These are phyloP conservation scores for Zygaena filipendulae DNA, from an alignment of 2,888 invertebrate genomes.

Conservation along the genomic window DNA sequence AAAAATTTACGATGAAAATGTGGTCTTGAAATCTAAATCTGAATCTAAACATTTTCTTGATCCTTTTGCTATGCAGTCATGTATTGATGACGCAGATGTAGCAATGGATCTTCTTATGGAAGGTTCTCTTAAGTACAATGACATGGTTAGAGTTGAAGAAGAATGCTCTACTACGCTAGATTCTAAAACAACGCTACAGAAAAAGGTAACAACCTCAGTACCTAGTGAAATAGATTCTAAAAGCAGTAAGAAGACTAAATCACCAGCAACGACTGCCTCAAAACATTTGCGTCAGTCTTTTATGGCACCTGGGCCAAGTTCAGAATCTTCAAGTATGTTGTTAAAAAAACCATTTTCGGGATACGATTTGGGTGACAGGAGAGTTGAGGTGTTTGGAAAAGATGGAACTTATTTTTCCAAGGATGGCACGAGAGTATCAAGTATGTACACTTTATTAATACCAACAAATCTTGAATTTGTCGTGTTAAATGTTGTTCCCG, in stretches of 20 bases:
- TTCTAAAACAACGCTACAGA: conserved; percentile 16
- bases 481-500: conserved; percentile 35
- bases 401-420: conserved; percentile 44
- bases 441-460: conserved; percentile 40
- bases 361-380: conserved; percentile 47
- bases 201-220: conserved; percentile 23
- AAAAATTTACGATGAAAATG: conserved; percentile 34
- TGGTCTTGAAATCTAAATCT: conserved; percentile 26
- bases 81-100: conserved; percentile 36
- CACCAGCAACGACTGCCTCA: conserved; percentile 21
- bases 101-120: conserved; percentile 45
- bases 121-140: conserved; percentile 50
- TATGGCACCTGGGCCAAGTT: conserved; percentile 12
- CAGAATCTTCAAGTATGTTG: conserved; percentile 16
- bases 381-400: conserved; percentile 55
- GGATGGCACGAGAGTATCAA: conserved; percentile 42
- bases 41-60: conserved; percentile 28
- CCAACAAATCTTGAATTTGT: conserved; percentile 47
- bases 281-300: conserved; percentile 23
- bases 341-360: conserved; percentile 38
- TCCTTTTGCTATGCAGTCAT: conserved; percentile 27
- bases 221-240: conserved; percentile 26
- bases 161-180: conserved; percentile 17
- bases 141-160: conserved; percentile 25
- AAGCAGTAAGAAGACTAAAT: conserved; percentile 32